Conservation (phyloP, 2,888 invertebrate genomes). For the Papilio elwesi region DNA sequence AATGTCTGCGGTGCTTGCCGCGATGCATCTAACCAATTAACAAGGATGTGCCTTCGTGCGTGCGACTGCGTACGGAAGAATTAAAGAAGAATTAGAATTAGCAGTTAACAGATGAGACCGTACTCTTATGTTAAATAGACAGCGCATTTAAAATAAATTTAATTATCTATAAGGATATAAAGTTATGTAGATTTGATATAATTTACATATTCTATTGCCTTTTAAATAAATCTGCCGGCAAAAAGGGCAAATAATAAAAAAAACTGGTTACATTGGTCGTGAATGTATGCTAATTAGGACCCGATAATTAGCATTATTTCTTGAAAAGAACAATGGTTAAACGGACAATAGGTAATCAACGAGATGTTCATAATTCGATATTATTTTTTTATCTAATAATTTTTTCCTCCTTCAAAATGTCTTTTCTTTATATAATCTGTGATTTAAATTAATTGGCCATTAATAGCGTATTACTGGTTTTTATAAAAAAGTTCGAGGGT, state of each 20-base stretch:
- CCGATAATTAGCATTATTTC: slow-evolving; percentile 31
- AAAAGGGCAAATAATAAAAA: slow-evolving; percentile 16
- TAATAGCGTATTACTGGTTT: too few species aligned
- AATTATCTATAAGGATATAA: neutral
- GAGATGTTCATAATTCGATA: neutral
- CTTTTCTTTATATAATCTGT: too few species aligned
- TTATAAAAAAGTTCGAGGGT: too few species aligned
- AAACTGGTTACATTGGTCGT: slow-evolving; percentile 8
- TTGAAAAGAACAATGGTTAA: slow-evolving; percentile 22
- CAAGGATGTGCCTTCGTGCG: neutral
- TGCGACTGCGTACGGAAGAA: neutral
- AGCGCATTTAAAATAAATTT: neutral
- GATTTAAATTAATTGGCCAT: too few species aligned
- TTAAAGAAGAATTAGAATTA: too few species aligned
- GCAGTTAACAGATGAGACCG: too few species aligned
- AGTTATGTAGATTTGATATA: neutral
- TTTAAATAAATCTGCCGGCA: slow-evolving; percentile 21
- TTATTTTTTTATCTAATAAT: neutral
- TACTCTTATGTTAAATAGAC: too few species aligned
- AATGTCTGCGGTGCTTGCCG: neutral
- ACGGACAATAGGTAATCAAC: slow-evolving; percentile 17
- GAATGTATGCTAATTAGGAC: slow-evolving; percentile 24
- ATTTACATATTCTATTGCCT: slow-evolving; percentile 22
- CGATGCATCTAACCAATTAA: slow-evolving; percentile 8
- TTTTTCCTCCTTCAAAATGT: too few species aligned